phyloP scores from a whole-genome alignment of 1,140 invertebrate species.

The Eriosoma lanigerum region DNA sequence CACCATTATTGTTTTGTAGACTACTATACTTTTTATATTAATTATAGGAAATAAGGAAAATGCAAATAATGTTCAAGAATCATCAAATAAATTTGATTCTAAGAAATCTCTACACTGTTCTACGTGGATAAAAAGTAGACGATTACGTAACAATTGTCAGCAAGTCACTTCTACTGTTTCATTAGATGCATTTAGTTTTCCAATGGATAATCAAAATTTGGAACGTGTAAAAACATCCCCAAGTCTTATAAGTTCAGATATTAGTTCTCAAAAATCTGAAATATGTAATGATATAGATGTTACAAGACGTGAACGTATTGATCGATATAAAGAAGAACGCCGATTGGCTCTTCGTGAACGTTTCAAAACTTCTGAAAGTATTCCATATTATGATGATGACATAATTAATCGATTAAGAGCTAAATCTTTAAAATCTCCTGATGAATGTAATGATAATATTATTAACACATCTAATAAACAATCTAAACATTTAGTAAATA shows the following conservation, averaged over 20 bases:
- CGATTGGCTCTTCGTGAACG: constrained; percentile 76
- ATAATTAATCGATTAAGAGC: constrained; percentile 70
- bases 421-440: constrained; percentile 73
- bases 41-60: constrained; percentile 45
- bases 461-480: constrained; percentile 13
- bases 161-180: constrained; percentile 66
- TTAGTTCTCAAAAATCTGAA: constrained; percentile 60
- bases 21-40: neutral
- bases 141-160: constrained; percentile 35
- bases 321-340: constrained; percentile 85
- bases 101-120: constrained; percentile 17
- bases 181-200: constrained; percentile 62
- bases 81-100: constrained; percentile 12
- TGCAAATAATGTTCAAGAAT: constrained; percentile 2
- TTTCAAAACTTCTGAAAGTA: constrained; percentile 47
- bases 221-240: constrained; percentile 58
- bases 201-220: constrained; percentile 55
- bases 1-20: neutral
- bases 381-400: constrained; percentile 30
- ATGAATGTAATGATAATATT: constrained; percentile 55
- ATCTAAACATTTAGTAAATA: constrained; percentile 32
- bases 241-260: constrained; percentile 56
- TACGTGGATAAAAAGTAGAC: neutral
- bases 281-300: constrained; percentile 58
- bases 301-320: constrained; percentile 56